Base-by-base conservation (phyloP, 2,888 invertebrate species). In the Hydriomena furcata region DNA sequence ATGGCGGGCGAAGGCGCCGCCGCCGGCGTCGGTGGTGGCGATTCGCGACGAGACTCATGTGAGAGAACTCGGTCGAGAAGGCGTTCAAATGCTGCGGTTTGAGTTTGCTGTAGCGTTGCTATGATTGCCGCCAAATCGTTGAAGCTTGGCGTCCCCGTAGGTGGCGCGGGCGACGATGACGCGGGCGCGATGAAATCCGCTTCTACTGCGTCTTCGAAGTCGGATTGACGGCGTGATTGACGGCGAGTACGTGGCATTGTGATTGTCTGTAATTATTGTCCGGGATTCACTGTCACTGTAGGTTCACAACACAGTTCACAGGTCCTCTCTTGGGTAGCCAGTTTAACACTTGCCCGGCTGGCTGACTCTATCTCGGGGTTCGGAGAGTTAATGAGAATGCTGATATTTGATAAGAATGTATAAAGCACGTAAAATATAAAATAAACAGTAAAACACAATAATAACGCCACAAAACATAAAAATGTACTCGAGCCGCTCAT, bases 1-100 rank as follows among this genome's bases (percentile, higher is more conserved):
- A 38, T 38, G 37, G 30, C 38, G 30, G 37, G 24, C 31, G 46
- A 31, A 37, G 37, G 7, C 13, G n/a, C 7, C 7, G 17, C 17
- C 13, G 17, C 17, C 17, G 31, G 31, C 31, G 31, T 31, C 31
- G 31, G 13, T 13, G 13, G 31, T 7, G 30, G 12, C 12, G 27
- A 27, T n/a, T 27, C 27, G 27, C 27, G 27, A 27, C 27, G 27
- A 27, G 27, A 8, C 27, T 27, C 27, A n/a, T 27, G 27, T 27
- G 8, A 8, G 27, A 27, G 27, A n/a, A 27, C 27, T 2, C 27
- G 27, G 27, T 27, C 27, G n/a, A 27, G 27, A 27, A 27, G 27
- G 8, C 27, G 21, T 30, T 6, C n/a, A 40, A 23, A 21, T 11
- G 40, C 12, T 30, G 11, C 13, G 7, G 8, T 7, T 21, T 17